Percentiles rank a stretch among this genome's conserved stretches.
Conservation (phyloP, 2,113 vertebrate species). For the Heterochromis multidens region DNA sequence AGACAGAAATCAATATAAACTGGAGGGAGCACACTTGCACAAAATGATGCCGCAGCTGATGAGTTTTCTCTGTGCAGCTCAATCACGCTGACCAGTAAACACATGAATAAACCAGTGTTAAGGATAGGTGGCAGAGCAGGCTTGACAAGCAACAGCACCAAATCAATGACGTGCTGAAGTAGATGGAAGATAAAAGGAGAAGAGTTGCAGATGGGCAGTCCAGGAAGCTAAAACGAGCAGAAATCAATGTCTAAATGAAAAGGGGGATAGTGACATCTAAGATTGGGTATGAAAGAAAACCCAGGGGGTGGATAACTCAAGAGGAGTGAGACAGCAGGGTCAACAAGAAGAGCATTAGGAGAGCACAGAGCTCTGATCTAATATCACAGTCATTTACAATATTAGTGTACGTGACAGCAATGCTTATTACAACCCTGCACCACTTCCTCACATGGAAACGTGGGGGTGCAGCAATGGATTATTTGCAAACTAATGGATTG, state of each 20-base stretch:
- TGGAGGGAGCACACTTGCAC: background rate
- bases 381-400: background rate
- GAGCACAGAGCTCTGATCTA: background rate
- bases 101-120: conserved; percentile 6
- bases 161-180: background rate
- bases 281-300: background rate
- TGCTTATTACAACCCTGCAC: background rate
- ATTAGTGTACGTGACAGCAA: background rate
- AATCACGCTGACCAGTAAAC: background rate
- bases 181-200: background rate
- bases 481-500: background rate
- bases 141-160: conserved; percentile 22
- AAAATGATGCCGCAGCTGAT: conserved; percentile 1
- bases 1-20: conserved; percentile 5
- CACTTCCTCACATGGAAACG: background rate
- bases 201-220: background rate
- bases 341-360: background rate
- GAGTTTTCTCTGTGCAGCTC: background rate
- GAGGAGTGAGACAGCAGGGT: background rate
- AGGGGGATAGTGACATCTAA: background rate
- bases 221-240: background rate
- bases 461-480: background rate
- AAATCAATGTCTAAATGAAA: conserved; percentile 26
- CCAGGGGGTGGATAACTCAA: conserved; percentile 23
- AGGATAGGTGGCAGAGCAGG: background rate